phyloP scores from a whole-genome alignment of 2,797 vertebrate species.

The Sphenopsis melanotis region DNA sequence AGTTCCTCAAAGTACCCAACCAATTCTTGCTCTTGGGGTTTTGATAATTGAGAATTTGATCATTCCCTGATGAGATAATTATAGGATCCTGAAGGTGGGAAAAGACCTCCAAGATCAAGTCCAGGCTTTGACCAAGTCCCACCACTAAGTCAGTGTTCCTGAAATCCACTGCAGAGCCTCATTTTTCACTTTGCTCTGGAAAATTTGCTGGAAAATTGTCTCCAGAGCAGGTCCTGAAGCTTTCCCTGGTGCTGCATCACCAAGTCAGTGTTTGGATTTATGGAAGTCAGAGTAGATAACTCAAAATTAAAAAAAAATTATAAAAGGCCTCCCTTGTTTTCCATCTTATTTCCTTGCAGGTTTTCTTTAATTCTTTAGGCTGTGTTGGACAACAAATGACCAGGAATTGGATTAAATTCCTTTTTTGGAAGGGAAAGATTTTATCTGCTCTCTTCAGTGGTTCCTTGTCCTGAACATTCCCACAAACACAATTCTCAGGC shows the following conservation, averaged over 20 bases:
- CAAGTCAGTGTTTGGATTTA: not conserved
- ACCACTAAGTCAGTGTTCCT: not conserved
- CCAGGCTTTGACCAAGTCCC: not conserved
- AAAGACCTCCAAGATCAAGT: not conserved
- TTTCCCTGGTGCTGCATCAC: not conserved
- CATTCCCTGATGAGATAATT: not conserved
- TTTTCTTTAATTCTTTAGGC: not conserved
- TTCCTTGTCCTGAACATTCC: not conserved
- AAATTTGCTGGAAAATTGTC: not conserved
- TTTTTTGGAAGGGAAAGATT: not conserved
- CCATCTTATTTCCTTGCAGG: not conserved
- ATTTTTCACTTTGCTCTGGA: not conserved
- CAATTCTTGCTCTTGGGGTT: not conserved
- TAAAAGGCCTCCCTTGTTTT: fast-evolving
- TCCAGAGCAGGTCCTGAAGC: not conserved
- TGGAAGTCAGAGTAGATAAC: not conserved
- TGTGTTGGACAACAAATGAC: fast-evolving
- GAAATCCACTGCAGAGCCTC: not conserved
- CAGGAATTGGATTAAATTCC: not conserved
- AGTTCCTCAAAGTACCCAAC: not conserved
- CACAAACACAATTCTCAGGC: not conserved
- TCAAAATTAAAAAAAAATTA: too few relatives aligned
- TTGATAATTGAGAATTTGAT: not conserved
- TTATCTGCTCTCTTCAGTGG: not conserved
- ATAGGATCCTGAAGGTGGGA: not conserved